A percentile compares a stretch with the other conserved stretches of the same genome.
These are phyloP conservation scores for Telmatherina bonti DNA, from an alignment of 2,797 vertebrate species.

Conservation along the genomic window DNA sequence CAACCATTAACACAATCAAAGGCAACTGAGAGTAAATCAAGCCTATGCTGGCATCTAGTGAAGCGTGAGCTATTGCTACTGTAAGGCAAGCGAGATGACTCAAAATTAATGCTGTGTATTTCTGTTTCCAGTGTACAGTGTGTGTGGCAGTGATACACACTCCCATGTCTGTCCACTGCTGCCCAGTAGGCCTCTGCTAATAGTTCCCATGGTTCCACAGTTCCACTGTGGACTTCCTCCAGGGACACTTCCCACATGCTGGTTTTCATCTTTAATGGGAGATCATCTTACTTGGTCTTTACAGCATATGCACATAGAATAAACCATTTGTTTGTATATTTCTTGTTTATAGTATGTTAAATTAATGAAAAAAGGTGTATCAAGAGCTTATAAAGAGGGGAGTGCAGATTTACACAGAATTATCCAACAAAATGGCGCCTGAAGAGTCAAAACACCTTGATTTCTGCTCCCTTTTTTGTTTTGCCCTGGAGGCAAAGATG, in stretches of 20 bases:
- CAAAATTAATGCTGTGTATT: conserved; percentile 27
- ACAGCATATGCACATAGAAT: conserved; percentile 35
- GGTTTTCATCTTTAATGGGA: conserved; percentile 81
- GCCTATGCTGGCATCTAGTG: conserved; percentile 18
- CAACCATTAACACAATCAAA: conserved; percentile 26
- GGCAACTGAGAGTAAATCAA: conserved; percentile 35
- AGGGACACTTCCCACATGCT: conserved; percentile 78
- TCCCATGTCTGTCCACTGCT: conserved; percentile 61
- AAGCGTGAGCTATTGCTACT: conserved; percentile 44
- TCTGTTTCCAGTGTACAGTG: conserved; percentile 23
- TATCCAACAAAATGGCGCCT: conserved; percentile 11
- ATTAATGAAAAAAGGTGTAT: conserved; percentile 22
- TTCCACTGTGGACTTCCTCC: conserved; percentile 69
- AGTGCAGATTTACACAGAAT: neutral
- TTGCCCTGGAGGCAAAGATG: conserved; percentile 70
- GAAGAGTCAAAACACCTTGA: conserved; percentile 74
- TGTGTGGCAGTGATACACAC: conserved; percentile 53
- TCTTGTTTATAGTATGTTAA: conserved; percentile 53
- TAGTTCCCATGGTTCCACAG: conserved; percentile 80
- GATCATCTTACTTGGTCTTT: conserved; percentile 77
- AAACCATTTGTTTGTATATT: conserved; percentile 19
- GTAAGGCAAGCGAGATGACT: conserved; percentile 54
- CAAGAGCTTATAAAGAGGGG: neutral
- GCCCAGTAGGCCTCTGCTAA: conserved; percentile 62
- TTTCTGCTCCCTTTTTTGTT: conserved; percentile 56